Conservation (phyloP, 1,140 invertebrate genomes). For the Chironomus tepperi region DNA sequence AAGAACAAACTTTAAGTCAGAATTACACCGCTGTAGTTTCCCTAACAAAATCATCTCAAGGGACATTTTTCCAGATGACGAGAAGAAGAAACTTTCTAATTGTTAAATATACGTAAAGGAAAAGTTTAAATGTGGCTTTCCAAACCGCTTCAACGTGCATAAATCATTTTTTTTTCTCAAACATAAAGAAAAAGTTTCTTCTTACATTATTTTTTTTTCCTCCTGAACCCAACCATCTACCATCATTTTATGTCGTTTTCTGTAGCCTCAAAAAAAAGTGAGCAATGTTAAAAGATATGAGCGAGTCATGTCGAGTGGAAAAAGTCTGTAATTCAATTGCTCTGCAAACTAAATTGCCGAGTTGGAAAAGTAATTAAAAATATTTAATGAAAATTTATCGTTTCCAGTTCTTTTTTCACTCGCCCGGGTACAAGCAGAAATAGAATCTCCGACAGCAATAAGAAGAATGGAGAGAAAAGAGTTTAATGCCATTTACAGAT, state of each 20-base stretch:
- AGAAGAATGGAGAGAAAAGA: background rate
- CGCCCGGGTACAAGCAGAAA: background rate
- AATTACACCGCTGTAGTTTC: too few relatives aligned
- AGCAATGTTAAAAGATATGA: background rate
- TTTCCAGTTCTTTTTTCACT: background rate
- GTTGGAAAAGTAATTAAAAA: slow-evolving; percentile 19
- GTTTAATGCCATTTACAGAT: background rate
- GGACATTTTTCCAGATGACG: background rate
- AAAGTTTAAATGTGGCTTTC: background rate
- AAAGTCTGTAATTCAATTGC: slow-evolving; percentile 21
- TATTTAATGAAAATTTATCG: slow-evolving; percentile 23
- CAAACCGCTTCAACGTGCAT: too few relatives aligned
- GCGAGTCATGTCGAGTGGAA: background rate
- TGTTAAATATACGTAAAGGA: background rate
- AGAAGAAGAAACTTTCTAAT: slow-evolving; percentile 3
- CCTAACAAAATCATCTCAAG: too few relatives aligned
- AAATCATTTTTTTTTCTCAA: background rate
- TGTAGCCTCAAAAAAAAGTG: background rate
- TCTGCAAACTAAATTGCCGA: slow-evolving; percentile 3
- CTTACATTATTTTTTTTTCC: slow-evolving; percentile 5
- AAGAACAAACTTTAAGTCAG: too few relatives aligned
- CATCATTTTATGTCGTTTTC: background rate
- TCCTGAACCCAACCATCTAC: too few relatives aligned
- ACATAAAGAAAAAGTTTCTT: slow-evolving; percentile 22
- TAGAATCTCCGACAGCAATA: background rate